Percentiles rank a stretch among this genome's conserved stretches.
phyloP scores from a whole-genome alignment of 2,888 invertebrate species.

The Dascillus cervinus region DNA sequence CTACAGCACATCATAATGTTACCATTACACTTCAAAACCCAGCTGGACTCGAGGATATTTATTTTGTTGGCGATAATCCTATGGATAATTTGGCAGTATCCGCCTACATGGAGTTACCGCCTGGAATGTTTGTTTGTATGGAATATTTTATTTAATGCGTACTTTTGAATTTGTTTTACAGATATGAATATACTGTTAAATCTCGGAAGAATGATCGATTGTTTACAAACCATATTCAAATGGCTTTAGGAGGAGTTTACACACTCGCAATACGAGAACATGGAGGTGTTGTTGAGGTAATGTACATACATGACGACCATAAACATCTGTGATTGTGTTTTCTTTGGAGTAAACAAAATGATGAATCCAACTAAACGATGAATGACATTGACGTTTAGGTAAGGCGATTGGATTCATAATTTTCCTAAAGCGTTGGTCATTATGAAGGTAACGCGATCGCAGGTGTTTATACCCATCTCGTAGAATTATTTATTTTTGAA shows the following conservation, averaged over 20 bases:
- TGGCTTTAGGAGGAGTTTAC: constrained; percentile 49
- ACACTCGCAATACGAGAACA: constrained; percentile 45
- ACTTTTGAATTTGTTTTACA: constrained; percentile 15
- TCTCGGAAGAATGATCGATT: constrained; percentile 21
- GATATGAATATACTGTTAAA: constrained; percentile 30
- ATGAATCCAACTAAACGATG: too few relatives aligned
- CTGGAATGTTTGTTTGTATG: constrained; percentile 50
- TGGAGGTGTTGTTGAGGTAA: constrained; percentile 38
- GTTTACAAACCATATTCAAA: constrained; percentile 26
- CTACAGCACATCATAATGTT: constrained; percentile 30
- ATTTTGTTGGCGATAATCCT: constrained; percentile 46
- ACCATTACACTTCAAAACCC: constrained; percentile 32
- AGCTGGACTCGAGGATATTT: constrained; percentile 45
- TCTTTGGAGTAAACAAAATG: too few relatives aligned
- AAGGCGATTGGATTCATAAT: too few relatives aligned
- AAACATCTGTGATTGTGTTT: too few relatives aligned
- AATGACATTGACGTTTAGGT: too few relatives aligned
- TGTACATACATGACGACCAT: too few relatives aligned
- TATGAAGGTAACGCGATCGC: too few relatives aligned
- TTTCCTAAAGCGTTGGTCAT: too few relatives aligned
- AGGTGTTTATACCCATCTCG: too few relatives aligned
- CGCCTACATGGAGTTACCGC: constrained; percentile 51
- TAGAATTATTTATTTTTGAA: too few relatives aligned
- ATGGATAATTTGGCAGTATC: constrained; percentile 49
- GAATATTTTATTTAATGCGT: constrained; percentile 1